Evolutionary conservation across 2,888 invertebrate species (phyloP).

Genomic region (Leucozona laternaria): DNA sequence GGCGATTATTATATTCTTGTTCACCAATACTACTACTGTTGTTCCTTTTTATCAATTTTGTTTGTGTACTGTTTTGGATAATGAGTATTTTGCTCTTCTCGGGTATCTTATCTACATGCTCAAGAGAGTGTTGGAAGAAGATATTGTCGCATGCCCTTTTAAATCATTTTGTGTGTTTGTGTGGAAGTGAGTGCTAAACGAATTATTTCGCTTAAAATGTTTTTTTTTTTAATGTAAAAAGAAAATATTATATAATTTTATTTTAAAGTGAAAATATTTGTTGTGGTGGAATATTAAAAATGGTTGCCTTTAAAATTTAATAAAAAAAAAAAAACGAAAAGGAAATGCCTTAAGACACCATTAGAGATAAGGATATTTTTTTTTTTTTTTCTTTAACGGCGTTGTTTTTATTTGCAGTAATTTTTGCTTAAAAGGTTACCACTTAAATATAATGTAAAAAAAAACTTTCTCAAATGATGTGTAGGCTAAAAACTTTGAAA

Average conservation of each 20-base stretch:
- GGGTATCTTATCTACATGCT: not conserved
- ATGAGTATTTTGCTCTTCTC: not conserved
- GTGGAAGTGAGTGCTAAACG: not conserved
- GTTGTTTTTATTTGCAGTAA: not conserved
- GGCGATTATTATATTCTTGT: not conserved
- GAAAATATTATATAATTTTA: conserved; percentile 12
- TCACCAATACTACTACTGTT: not conserved
- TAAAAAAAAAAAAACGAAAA: not conserved
- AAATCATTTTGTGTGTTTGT: conserved; percentile 4
- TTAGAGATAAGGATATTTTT: conserved; percentile 4
- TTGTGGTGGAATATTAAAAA: conserved; percentile 27
- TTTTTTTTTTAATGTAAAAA: conserved; percentile 28
- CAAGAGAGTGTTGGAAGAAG: conserved; percentile 1
- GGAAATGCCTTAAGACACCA: conserved; percentile 18
- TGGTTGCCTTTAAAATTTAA: conserved; percentile 32
- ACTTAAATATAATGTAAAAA: not conserved
- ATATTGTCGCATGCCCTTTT: conserved; percentile 33
- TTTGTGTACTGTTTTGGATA: not conserved
- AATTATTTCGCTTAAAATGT: conserved; percentile 48
- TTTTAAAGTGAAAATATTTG: conserved; percentile 29
- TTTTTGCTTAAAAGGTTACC: not conserved
- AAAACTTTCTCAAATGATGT: not conserved
- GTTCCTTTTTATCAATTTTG: not conserved
- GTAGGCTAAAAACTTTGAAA: not conserved
- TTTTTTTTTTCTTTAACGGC: not conserved